Evolutionary conservation across 1,140 invertebrate genomes (phyloP).

Genomic region (Rhyacophila brunnea): DNA sequence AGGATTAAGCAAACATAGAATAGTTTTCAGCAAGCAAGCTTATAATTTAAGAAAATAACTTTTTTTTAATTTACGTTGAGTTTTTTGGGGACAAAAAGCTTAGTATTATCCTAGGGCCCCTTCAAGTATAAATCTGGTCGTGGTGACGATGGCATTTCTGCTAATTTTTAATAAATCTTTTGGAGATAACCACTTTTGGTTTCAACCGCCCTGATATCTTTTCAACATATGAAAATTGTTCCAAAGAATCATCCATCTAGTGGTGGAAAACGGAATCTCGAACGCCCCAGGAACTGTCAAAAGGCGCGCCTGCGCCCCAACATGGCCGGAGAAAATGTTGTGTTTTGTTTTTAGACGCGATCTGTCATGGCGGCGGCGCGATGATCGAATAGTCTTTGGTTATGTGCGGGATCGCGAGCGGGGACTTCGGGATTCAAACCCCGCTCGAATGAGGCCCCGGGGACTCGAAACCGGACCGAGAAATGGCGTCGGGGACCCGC

Average conservation of each 20-base stretch:
- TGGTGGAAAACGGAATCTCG: conserved; percentile 3
- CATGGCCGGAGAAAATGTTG: conserved; percentile 4
- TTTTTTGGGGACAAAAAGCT: too few species aligned
- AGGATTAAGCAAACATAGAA: too few species aligned
- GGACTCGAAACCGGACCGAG: background rate
- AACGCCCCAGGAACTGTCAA: conserved; percentile 6
- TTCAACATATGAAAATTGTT: too few species aligned
- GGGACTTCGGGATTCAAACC: background rate
- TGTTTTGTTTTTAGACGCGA: conserved; percentile 18
- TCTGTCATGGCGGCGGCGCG: conserved; percentile 14
- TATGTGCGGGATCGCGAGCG: conserved; percentile 2
- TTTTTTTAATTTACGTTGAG: too few species aligned
- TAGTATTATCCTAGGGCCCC: too few species aligned
- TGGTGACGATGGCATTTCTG: too few species aligned
- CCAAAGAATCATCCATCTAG: background rate
- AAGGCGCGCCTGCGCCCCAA: conserved; percentile 11
- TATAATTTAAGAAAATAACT: too few species aligned
- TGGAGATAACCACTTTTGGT: too few species aligned
- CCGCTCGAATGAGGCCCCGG: background rate
- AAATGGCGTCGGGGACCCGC: background rate
- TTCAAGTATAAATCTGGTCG: too few species aligned
- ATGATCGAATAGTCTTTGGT: conserved; percentile 2
- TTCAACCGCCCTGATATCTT: too few species aligned
- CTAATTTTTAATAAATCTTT: too few species aligned
- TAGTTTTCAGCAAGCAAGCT: too few species aligned